Evolutionary conservation across 2,888 invertebrate species (phyloP), one percentile per base, ranked within the genome.

Genomic region (Noctua janthina): DNA sequence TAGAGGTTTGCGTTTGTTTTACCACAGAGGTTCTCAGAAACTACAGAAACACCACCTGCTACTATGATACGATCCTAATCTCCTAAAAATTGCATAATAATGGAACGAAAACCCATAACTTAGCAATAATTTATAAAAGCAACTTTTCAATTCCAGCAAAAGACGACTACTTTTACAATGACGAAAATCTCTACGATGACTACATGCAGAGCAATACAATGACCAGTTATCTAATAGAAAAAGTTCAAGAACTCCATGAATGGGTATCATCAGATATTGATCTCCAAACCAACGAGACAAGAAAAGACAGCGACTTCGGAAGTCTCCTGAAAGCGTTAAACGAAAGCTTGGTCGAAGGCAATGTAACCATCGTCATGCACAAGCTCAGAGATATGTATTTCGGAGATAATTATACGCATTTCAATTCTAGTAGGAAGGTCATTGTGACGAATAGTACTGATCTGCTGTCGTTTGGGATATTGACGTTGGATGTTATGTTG

Each of bases 401-500:
- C 43, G 96, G 96, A 0, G 96, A 96, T 2, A 95, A 95, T 82
- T 94, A 93, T 54, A 95, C 95, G 0, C 90, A 87, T 49, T 87
- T 84, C 0, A 94, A 94, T 64, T 93, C 89, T 39, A 94, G 92
- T 2, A 92, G 94, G 49, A 95, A 94, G 62, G 91, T 95, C 4
- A 94, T 96, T 11, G 83, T 95, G 66, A 96, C 95, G 0, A 97
- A 97, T 74, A 96, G 95, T 35, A 96, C 97, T 0, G 97, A 96
- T 90, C 90, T 97, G 73, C 88, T 97, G 0, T 97, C 97, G 0
- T 97, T 97, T 81, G 97, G 97, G 0, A 97, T 97, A 64, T 86
- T 97, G 85, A 97, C 97, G 0, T 87, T 97, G 74, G 97, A 97
- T 89, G 95, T 97, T 0, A 97, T 97, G 94, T 87, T 97, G 76